Base-by-base conservation (phyloP, 2,888 invertebrate genomes). In the Heterodera filipjevi region DNA sequence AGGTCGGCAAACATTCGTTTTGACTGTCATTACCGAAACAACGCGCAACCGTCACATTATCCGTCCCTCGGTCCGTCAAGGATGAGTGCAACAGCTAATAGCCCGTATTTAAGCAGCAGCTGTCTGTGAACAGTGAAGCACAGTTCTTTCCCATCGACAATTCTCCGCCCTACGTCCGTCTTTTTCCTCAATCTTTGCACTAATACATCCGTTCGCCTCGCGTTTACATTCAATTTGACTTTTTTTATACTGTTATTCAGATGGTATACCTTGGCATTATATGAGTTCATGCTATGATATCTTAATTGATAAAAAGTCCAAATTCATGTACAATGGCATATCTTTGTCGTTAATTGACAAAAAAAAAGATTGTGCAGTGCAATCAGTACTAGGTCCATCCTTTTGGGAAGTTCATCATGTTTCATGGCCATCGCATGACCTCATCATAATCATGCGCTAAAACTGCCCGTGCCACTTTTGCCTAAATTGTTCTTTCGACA, bases 401-500 rank as follows among this genome's bases (percentile, higher is more conserved):
- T 3, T 49, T 49, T 49, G 49, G 14, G 49, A 12, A 14, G 19
- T 49, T 49, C 3, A 49, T 49, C 8, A 39, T 39, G 39, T 39
- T 39, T 39, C 12, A 39, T 10, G 39, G 39, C 39, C 39, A 39
- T 39, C 12, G 39, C 39, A 39, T 1, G 2, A 39, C 8, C 39
- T 59, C 59, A 27, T 59, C 59, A 59, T 49, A 49, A 49, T 49
- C n/a, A 59, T n/a, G 27, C 27, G 27, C n/a, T 27, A 59, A 59
- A n/a, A 59, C 8, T 59, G 59, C 59, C 59, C 59, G 0, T 27
- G n/a, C 59, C 59, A 59, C 59, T 22, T 59, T 59, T n/a, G 2
- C 27, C 59, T 59, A 59, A 59, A 59, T 59, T 59, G 59, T 59
- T 59, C 59, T 27, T 27, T 59, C 59, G 27, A 59, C 59, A 59